Percentiles rank a stretch among this genome's conserved stretches.
These are phyloP conservation scores for Apodemus agrarius DNA, from an alignment of 2,797 vertebrate genomes.

Conservation along the genomic window DNA sequence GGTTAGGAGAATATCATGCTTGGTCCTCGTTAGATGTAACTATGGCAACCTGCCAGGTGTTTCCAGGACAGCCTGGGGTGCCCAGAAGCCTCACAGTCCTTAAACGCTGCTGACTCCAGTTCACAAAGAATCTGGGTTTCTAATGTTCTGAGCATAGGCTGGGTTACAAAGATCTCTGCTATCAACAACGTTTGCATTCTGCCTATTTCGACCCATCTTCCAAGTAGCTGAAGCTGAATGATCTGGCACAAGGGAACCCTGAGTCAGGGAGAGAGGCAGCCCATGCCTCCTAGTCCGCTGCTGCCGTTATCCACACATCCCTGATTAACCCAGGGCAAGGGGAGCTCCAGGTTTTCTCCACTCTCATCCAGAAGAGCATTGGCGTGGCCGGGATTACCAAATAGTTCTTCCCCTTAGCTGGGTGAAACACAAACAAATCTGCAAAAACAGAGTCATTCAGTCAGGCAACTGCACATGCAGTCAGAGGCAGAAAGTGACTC, in stretches of 20 bases:
- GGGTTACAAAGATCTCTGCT: background rate
- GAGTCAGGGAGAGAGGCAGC: background rate
- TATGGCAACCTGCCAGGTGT: background rate
- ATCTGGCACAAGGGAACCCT: background rate
- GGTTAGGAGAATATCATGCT: background rate
- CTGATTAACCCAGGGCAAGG: background rate
- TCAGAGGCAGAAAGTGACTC: background rate
- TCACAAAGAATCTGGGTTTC: background rate
- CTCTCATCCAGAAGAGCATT: background rate
- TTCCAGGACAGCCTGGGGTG: background rate
- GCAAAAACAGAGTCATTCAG: background rate
- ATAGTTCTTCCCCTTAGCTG: background rate
- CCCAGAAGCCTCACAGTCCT: background rate
- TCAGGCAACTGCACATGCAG: background rate
- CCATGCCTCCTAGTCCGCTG: background rate
- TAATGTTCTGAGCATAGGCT: background rate
- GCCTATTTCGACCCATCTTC: background rate
- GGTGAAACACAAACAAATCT: background rate
- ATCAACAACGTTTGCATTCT: background rate
- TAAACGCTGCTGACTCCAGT: background rate
- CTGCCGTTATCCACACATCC: accelerated
- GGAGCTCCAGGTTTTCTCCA: background rate
- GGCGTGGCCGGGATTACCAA: background rate
- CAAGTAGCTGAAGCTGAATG: background rate
- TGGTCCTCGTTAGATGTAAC: background rate